Conservation (phyloP, 2,113 vertebrate species). For the Nothocercus julius region DNA sequence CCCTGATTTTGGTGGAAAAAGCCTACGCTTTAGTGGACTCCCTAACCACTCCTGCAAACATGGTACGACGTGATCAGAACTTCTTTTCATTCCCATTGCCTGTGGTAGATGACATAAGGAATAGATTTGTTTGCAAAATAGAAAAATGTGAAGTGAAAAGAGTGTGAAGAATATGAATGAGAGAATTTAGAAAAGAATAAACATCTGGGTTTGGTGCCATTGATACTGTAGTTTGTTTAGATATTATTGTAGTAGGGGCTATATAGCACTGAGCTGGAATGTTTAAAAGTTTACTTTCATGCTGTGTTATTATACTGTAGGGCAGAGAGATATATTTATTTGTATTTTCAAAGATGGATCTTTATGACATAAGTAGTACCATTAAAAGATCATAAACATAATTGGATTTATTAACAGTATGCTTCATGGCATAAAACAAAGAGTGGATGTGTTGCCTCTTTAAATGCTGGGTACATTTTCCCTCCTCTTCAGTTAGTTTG, state of each 20-base stretch:
- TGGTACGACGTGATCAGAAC: neutral
- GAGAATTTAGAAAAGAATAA: neutral
- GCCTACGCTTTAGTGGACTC: neutral
- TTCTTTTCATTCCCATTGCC: neutral
- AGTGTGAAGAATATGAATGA: neutral
- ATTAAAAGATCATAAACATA: conserved; percentile 49
- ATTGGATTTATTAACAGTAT: conserved; percentile 58
- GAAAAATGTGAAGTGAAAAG: neutral
- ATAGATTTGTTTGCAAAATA: neutral
- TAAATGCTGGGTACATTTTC: conserved; percentile 5
- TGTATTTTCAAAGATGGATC: conserved; percentile 10
- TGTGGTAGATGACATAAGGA: neutral
- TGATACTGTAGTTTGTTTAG: neutral
- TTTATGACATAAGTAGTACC: conserved; percentile 39
- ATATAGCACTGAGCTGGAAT: neutral
- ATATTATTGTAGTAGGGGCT: neutral
- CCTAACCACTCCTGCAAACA: neutral
- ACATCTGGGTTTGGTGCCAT: neutral
- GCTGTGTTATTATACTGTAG: neutral
- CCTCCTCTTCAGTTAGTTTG: neutral
- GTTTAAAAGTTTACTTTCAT: neutral
- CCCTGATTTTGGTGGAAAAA: neutral
- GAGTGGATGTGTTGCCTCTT: neutral
- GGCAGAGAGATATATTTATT: conserved; percentile 24
- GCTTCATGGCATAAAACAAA: neutral